Conservation (phyloP, 2,113 vertebrate genomes). For the Tursiops truncatus region DNA sequence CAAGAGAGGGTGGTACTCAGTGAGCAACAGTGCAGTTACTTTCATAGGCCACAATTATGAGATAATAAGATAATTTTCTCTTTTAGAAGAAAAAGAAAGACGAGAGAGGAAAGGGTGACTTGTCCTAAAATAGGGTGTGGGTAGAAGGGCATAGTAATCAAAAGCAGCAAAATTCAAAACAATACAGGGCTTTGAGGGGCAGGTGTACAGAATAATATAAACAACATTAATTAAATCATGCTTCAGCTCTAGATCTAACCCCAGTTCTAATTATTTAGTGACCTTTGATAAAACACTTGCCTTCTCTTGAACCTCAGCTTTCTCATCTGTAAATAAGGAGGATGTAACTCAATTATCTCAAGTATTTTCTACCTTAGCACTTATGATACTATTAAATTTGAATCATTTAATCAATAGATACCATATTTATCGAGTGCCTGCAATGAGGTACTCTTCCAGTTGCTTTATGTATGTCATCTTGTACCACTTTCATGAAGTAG, state of each 20-base stretch:
- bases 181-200: neutral
- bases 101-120: neutral
- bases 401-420: neutral
- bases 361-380: neutral
- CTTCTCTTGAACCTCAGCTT: neutral
- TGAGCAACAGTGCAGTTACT: neutral
- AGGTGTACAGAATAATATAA: neutral
- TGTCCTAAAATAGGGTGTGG: neutral
- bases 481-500: neutral
- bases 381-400: neutral
- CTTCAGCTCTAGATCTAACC: neutral
- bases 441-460: neutral
- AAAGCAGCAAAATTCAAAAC: conserved; percentile 7
- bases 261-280: neutral
- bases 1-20: neutral
- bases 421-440: neutral
- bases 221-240: neutral
- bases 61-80: neutral
- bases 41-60: neutral
- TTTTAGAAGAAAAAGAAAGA: neutral
- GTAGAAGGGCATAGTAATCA: neutral
- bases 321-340: neutral
- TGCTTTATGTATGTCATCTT: neutral
- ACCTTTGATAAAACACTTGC: neutral
- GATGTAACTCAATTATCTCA: neutral